Percentiles rank a stretch among this genome's conserved stretches.
phyloP scores from a whole-genome alignment of 2,113 vertebrate genomes.

The Neomonachus schauinslandi region DNA sequence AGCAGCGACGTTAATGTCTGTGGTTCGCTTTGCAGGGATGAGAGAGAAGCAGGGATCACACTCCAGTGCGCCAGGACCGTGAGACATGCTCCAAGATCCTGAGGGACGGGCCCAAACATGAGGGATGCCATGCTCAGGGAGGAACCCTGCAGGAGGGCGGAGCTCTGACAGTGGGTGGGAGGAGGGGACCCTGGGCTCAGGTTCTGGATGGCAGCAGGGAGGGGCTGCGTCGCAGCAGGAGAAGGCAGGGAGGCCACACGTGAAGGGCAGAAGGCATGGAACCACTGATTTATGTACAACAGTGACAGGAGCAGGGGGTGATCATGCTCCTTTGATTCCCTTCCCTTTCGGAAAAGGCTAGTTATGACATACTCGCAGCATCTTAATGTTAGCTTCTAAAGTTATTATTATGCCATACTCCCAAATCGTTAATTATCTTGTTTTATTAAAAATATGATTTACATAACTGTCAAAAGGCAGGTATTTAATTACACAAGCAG shows the following conservation, averaged over 20 bases:
- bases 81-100: not conserved
- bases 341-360: not conserved
- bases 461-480: not conserved
- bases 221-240: not conserved
- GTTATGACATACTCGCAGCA: not conserved
- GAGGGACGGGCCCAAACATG: not conserved
- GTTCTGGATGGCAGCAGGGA: not conserved
- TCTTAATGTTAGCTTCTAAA: not conserved
- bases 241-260: not conserved
- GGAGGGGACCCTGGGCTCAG: not conserved
- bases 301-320: not conserved
- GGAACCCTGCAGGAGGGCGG: not conserved
- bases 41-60: not conserved
- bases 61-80: not conserved
- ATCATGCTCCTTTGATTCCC: not conserved
- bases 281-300: not conserved
- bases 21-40: not conserved
- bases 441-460: not conserved
- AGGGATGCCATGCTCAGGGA: not conserved
- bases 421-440: not conserved
- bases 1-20: fast-evolving
- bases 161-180: not conserved
- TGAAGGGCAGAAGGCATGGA: not conserved
- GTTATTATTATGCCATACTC: not conserved
- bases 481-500: not conserved